Evolutionary conservation across 2,797 vertebrate species (phyloP).

Genomic region (Ambastaia sidthimunki): DNA sequence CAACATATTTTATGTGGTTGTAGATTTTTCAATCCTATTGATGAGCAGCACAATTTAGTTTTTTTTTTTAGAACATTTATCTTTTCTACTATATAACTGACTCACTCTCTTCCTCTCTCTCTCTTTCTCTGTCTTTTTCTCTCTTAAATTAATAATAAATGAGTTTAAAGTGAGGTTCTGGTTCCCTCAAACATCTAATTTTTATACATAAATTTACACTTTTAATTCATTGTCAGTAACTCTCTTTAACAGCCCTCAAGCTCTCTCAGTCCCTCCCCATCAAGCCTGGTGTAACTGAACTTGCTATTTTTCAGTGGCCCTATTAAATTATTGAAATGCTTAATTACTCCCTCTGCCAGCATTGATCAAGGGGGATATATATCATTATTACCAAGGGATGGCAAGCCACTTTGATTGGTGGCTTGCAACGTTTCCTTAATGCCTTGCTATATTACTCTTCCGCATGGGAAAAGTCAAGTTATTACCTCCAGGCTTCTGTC

Average conservation of each 20-base stretch:
- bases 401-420: constrained; percentile 57
- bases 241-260: constrained; percentile 45
- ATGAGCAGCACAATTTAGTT: too few relatives aligned
- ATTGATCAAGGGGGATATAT: constrained; percentile 68
- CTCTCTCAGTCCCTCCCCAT: constrained; percentile 57
- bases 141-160: background rate
- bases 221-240: constrained; percentile 9
- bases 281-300: constrained; percentile 63
- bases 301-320: constrained; percentile 66
- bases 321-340: constrained; percentile 74
- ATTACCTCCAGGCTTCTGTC: constrained; percentile 39
- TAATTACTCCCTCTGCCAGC: constrained; percentile 76
- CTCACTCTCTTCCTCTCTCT: background rate
- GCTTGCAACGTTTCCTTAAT: constrained; percentile 42
- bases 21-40: too few relatives aligned
- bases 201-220: constrained; percentile 18
- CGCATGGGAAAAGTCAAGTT: constrained; percentile 13
- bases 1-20: too few relatives aligned
- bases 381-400: constrained; percentile 48
- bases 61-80: background rate
- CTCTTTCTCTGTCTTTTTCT: too few relatives aligned
- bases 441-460: constrained; percentile 42
- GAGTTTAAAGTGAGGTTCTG: background rate
- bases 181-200: background rate
- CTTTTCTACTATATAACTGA: background rate